Evolutionary conservation across 2,797 vertebrate species (phyloP).

Genomic region (Botia kubotai): DNA sequence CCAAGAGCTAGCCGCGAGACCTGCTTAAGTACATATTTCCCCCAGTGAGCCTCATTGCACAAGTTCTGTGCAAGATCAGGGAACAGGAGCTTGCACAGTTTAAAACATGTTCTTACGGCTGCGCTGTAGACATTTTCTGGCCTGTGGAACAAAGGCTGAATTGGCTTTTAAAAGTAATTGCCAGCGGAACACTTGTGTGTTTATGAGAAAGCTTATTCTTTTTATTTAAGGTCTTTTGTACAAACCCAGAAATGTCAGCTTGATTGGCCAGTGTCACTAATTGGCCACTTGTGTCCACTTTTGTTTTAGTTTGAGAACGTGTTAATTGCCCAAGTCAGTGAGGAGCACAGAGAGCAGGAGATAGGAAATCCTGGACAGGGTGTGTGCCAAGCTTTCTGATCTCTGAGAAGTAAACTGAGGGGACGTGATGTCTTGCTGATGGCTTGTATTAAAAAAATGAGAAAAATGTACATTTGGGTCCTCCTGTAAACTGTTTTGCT

Average conservation of each 20-base stretch:
- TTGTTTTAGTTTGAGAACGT: slow-evolving; percentile 51
- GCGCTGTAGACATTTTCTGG: background rate
- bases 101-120: too few relatives aligned
- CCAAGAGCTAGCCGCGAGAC: too few relatives aligned
- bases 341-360: slow-evolving; percentile 50
- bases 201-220: slow-evolving; percentile 21
- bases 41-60: too few relatives aligned
- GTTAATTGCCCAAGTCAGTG: slow-evolving; percentile 37
- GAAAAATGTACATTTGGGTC: background rate
- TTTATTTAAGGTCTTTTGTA: slow-evolving; percentile 10
- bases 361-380: slow-evolving; percentile 62
- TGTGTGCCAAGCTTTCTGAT: slow-evolving; percentile 40
- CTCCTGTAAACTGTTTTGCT: background rate
- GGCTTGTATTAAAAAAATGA: background rate
- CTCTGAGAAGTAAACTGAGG: background rate
- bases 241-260: slow-evolving; percentile 14
- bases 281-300: slow-evolving; percentile 11
- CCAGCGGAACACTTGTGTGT: slow-evolving; percentile 8
- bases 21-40: too few relatives aligned
- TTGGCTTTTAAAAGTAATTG: background rate
- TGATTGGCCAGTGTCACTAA: background rate
- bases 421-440: background rate
- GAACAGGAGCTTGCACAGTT: too few relatives aligned
- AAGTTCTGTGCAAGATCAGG: too few relatives aligned
- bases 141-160: background rate